Evolutionary conservation across 2,888 invertebrate species (phyloP), one percentile per base, ranked within the genome.

Genomic region (Epirrita christyi): DNA sequence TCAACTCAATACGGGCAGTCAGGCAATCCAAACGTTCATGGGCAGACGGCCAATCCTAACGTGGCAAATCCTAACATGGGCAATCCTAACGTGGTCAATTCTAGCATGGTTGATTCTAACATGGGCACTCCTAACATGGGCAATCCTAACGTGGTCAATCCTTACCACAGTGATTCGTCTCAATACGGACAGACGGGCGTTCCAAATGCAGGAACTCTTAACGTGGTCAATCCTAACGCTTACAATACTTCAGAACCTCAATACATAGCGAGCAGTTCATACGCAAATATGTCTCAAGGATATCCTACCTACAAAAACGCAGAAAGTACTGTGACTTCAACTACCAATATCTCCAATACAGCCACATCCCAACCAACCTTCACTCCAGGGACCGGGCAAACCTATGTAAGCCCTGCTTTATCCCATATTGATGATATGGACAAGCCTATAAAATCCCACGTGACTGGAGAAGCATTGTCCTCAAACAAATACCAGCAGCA

Each of bases 381-480:
- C 44, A 28, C 71, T 2, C 27, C 68, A 3, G 69, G 73, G 38
- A 50, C 60, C 0, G 73, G 75, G 15, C 41, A 66, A 1, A 68
- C 49, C 21, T 78, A 73, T 45, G 44, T 27, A 9, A 75, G 71
- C 55, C 72, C 80, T 1, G 64, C 72, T 1, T 52, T 88, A 29
- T 68, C 86, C 0, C 80, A 86, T 52, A 54, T 88, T 0, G 90
- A 88, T 37, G 81, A 82, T 0, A 66, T 80, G 0, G 92, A 92
- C 61, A 80, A 85, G 59, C 91, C 92, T 1, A 92, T 92, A 13
- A 91, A 88, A 53, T 92, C 92, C 0, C 91, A 91, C 55, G 84
- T 85, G 0, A 88, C 85, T 0, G 89, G 90, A 0, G 80, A 92
- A 71, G 92, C 91, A 0, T 41, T 91, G 6, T 74, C 83, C 1